Conservation (phyloP, 2,888 invertebrate genomes). For the Noctua comes region DNA sequence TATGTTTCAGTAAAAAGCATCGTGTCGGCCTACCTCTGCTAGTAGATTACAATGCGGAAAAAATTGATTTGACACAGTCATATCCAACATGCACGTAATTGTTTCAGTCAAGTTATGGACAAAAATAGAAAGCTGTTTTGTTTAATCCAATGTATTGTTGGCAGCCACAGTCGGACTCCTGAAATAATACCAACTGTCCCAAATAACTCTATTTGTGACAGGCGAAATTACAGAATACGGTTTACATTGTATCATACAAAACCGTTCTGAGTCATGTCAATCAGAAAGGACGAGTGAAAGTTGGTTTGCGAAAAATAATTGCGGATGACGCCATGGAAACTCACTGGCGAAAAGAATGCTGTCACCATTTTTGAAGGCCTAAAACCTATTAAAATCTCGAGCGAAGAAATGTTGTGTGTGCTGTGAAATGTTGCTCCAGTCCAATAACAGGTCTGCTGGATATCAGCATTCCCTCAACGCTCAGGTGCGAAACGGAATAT, state of each 20-base stretch:
- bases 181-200: slow-evolving; percentile 54
- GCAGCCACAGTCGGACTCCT: slow-evolving; percentile 45
- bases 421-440: too few species aligned
- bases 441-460: too few species aligned
- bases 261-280: slow-evolving; percentile 24
- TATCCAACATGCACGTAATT: slow-evolving; percentile 35
- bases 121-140: slow-evolving; percentile 61
- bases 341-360: slow-evolving; percentile 19
- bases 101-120: slow-evolving; percentile 47
- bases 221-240: slow-evolving; percentile 35
- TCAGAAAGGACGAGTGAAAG: slow-evolving; percentile 47
- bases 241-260: slow-evolving; percentile 37
- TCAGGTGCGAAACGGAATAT: not conserved
- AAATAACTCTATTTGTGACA: slow-evolving; percentile 56
- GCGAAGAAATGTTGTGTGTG: not conserved
- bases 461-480: not conserved
- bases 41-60: slow-evolving; percentile 25
- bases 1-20: not conserved
- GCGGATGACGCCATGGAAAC: slow-evolving; percentile 35
- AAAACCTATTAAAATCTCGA: slow-evolving; percentile 20
- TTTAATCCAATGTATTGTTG: slow-evolving; percentile 55
- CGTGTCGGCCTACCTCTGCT: not conserved
- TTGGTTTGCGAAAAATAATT: slow-evolving; percentile 30
- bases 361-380: slow-evolving; percentile 14
- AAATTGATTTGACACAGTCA: slow-evolving; percentile 44